phyloP scores from a whole-genome alignment of 2,888 invertebrate genomes.

The Drosophila tripunctata region DNA sequence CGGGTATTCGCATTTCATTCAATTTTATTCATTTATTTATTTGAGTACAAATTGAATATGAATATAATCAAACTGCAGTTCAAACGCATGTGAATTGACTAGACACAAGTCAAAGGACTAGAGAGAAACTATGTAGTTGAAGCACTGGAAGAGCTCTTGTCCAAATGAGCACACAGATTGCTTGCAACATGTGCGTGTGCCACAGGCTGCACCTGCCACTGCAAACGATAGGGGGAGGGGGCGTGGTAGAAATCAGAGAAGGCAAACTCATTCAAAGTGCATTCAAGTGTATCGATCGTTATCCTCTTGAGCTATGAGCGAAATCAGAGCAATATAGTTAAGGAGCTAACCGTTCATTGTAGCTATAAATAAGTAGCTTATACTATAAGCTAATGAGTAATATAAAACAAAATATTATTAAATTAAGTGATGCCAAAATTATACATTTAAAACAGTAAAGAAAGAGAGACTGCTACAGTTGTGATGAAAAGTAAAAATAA shows the following conservation, averaged over 20 bases:
- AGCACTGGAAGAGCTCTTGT: neutral
- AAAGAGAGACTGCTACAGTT: too few species aligned
- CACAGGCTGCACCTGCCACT: constrained; percentile 24
- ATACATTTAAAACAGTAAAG: too few species aligned
- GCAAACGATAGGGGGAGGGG: neutral
- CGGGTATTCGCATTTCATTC: neutral
- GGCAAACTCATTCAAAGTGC: constrained; percentile 14
- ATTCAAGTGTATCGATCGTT: constrained; percentile 14
- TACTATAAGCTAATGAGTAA: too few species aligned
- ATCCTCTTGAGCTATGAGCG: too few species aligned
- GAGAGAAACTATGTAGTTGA: too few species aligned
- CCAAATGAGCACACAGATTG: constrained; percentile 13
- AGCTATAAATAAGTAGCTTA: too few species aligned
- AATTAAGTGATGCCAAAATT: too few species aligned
- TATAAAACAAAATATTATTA: too few species aligned
- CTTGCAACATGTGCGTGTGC: constrained; percentile 53
- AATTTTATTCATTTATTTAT: constrained; percentile 50
- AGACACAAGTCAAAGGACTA: constrained; percentile 4
- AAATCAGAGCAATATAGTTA: too few species aligned
- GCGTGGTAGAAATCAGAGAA: neutral
- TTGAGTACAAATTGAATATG: constrained; percentile 46
- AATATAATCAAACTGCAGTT: constrained; percentile 16
- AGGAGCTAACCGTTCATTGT: too few species aligned
- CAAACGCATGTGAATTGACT: neutral
- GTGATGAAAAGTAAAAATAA: too few species aligned